These are phyloP conservation scores for Grammatotria lemairii DNA, from an alignment of 2,113 vertebrate species.

Conservation along the genomic window DNA sequence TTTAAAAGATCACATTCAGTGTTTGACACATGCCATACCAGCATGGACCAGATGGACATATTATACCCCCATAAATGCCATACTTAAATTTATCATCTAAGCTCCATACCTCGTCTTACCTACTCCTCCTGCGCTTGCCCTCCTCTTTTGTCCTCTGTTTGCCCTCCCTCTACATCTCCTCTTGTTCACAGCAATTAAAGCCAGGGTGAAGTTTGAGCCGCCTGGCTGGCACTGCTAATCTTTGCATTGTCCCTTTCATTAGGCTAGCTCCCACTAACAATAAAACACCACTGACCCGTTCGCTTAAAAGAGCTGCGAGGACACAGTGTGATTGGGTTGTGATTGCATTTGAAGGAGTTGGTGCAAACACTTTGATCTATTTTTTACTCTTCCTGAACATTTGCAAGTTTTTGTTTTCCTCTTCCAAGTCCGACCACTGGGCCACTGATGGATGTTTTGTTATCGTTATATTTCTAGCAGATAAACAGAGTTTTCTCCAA, in stretches of 20 bases:
- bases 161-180: conserved; percentile 70
- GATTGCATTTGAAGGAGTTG: conserved; percentile 79
- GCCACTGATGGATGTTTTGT: conserved; percentile 16
- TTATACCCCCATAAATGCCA: conserved; percentile 51
- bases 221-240: conserved; percentile 81
- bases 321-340: conserved; percentile 76
- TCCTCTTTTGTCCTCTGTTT: conserved; percentile 74
- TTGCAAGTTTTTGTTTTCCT: not conserved
- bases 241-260: conserved; percentile 82
- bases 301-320: conserved; percentile 71
- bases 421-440: conserved; percentile 55
- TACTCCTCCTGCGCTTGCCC: conserved; percentile 40
- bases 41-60: conserved; percentile 22
- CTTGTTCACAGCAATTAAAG: conserved; percentile 83
- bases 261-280: conserved; percentile 77
- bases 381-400: conserved; percentile 23
- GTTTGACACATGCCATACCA: conserved; percentile 31
- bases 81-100: conserved; percentile 36
- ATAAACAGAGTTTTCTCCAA: conserved; percentile 13
- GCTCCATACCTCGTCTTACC: conserved; percentile 46
- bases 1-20: conserved; percentile 4
- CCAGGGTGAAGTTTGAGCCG: conserved; percentile 76
- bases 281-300: conserved; percentile 76
- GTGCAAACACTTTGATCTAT: conserved; percentile 79
- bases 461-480: not conserved